Evolutionary conservation across 2,797 vertebrate species (phyloP), one percentile per base, ranked within the genome.

Genomic region (Parotocinclus haroldoi): DNA sequence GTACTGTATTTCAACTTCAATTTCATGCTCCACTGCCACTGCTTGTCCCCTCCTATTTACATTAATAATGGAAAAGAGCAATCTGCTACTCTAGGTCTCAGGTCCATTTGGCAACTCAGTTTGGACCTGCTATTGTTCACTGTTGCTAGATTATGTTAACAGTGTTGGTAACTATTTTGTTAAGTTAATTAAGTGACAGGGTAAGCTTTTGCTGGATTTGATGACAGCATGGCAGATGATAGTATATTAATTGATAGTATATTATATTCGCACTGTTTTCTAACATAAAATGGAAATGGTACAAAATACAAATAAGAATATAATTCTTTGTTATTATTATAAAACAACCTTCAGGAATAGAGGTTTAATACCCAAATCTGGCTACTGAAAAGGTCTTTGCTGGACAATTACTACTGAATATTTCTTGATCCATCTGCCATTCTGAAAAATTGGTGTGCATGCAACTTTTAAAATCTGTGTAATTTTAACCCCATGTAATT

Each of bases 31-130:
- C 11, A 16, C 40, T 65, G 42, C 57, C 57, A 66, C 12, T 13
- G 49, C 51, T 40, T 46, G 53, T 59, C 51, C 49, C 18, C 48
- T 40, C 40, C 57, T 19, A 49, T 60, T 66, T 11, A 55, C 9
- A 17, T 50, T 61, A 56, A 66, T 61, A 66, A 61, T 17, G 19
- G 50, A 71, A 55, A 66, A 49, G 16, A 71, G 62, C 27, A 46
- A 64, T 27, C 27, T 27, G 27, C 27, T 27, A 2, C 5, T 27
- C 18, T 42, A 56, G 45, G 52, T 61, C 37, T 52, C 52, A 12
- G 38, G 69, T 72, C 63, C 63, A 66, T 51, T 72, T 60, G 69
- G 69, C 62, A 71, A 27, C 42, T 59, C 42, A 2, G 27, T 11
- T 14, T 52, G 54, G 46, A 48, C 59, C 55, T 13, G 62, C 27